Percentiles rank a stretch among this genome's conserved stretches.
These are phyloP conservation scores for Drosophila ficusphila DNA, from an alignment of 1,140 invertebrate genomes.

Conservation along the genomic window DNA sequence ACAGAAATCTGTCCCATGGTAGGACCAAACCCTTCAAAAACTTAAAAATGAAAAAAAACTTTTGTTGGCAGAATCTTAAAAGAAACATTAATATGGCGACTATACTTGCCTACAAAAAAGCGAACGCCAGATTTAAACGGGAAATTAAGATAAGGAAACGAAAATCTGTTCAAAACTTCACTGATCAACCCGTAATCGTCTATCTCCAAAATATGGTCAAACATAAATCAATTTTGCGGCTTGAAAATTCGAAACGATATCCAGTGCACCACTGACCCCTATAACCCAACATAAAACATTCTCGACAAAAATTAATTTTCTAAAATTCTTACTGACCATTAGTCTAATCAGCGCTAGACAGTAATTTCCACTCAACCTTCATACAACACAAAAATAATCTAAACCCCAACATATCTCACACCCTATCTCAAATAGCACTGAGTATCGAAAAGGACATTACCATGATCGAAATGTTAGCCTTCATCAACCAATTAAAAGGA, in stretches of 20 bases:
- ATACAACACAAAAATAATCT: conserved; percentile 1
- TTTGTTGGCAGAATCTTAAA: conserved; percentile 7
- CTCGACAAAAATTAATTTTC: conserved; percentile 2
- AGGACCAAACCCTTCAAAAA: conserved; percentile 6
- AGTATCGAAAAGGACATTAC: not conserved
- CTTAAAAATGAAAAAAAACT: conserved; percentile 22
- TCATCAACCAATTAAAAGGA: no score
- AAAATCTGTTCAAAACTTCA: conserved; percentile 16
- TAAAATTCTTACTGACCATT: not conserved
- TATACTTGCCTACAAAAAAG: conserved; percentile 22
- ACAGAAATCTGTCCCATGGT: conserved; percentile 1
- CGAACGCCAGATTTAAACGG: conserved; percentile 10
- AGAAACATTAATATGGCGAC: conserved; percentile 19
- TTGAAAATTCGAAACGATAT: conserved; percentile 11
- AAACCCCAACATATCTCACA: not conserved
- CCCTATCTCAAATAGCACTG: not conserved
- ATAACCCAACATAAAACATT: conserved; percentile 5
- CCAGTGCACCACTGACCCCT: conserved; percentile 13
- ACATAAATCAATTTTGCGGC: conserved; percentile 26
- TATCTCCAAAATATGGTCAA: no score
- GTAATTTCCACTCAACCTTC: conserved; percentile 9
- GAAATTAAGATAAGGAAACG: conserved; percentile 26
- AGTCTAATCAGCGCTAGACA: conserved; percentile 7
- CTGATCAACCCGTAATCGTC: conserved; percentile 19
- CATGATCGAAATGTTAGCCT: not conserved